A percentile compares a stretch with the other conserved stretches of the same genome.
phyloP scores from a whole-genome alignment of 1,140 invertebrate genomes.

The Heliconius melpomene region DNA sequence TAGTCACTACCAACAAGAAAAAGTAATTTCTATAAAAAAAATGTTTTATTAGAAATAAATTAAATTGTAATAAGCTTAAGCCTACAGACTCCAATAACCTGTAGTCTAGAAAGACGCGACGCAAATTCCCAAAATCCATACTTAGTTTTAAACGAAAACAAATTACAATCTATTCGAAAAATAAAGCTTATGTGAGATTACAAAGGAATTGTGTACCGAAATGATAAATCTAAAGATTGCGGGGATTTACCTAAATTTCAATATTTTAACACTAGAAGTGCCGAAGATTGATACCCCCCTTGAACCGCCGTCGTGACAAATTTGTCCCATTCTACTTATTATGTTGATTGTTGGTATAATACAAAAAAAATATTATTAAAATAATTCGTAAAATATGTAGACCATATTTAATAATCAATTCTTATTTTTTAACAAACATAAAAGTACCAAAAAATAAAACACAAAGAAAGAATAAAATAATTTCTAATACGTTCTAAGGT shows the following conservation, averaged over 20 bases:
- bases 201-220: constrained; percentile 20
- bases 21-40: not conserved
- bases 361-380: no score
- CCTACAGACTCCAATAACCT: not conserved
- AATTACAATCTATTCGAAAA: constrained; percentile 24
- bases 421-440: no score
- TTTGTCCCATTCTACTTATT: no score
- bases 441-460: no score
- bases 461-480: no score
- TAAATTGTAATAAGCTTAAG: not conserved
- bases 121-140: constrained; percentile 8
- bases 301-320: no score
- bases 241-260: constrained; percentile 26
- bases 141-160: constrained; percentile 24
- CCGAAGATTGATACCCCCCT: no score
- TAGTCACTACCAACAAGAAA: not conserved
- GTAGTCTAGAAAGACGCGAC: not conserved
- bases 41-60: not conserved
- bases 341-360: no score
- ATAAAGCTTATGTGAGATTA: constrained; percentile 27
- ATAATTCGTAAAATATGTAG: no score
- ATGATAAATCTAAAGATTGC: constrained; percentile 23
- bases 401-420: no score
- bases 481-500: no score
- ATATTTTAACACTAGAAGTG: no score